Percentiles rank a stretch among this genome's conserved stretches.
Conservation (phyloP, 2,113 vertebrate genomes). For the Macrotus californicus region DNA sequence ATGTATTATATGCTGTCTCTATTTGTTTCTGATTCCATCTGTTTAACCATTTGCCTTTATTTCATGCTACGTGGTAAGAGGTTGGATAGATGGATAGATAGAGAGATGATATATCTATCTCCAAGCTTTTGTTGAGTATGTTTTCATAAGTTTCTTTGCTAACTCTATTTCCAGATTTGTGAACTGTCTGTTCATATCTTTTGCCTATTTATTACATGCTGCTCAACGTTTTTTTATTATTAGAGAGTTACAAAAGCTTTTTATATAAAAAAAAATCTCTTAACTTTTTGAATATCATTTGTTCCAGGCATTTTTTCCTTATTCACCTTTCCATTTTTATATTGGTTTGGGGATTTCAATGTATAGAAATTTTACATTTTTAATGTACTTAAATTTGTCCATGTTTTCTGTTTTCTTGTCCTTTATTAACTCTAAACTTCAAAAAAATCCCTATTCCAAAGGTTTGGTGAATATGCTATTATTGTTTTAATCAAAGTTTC, state of each 20-base stretch:
- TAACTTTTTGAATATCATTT: neutral
- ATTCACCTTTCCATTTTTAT: neutral
- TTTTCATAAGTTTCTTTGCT: neutral
- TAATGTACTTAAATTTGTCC: neutral
- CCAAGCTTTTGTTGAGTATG: neutral
- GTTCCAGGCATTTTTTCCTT: neutral
- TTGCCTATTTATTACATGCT: neutral
- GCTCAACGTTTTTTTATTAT: neutral
- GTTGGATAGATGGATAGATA: too few species aligned
- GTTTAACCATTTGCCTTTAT: neutral
- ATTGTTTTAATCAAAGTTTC: neutral
- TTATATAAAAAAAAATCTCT: neutral
- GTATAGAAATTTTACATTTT: neutral
- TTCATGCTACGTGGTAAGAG: neutral
- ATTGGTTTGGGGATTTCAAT: neutral
- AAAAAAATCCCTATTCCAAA: neutral
- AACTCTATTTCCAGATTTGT: neutral
- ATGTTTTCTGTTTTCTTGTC: neutral
- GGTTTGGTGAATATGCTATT: neutral
- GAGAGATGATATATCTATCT: neutral
- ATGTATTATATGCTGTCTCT: too few species aligned
- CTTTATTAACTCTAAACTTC: slow-evolving; percentile 18
- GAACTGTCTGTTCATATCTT: neutral
- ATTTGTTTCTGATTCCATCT: neutral
- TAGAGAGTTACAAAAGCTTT: neutral